Evolutionary conservation across 2,888 invertebrate species (phyloP), one percentile per base, ranked within the genome.

Genomic region (Halocaridina rubra): DNA sequence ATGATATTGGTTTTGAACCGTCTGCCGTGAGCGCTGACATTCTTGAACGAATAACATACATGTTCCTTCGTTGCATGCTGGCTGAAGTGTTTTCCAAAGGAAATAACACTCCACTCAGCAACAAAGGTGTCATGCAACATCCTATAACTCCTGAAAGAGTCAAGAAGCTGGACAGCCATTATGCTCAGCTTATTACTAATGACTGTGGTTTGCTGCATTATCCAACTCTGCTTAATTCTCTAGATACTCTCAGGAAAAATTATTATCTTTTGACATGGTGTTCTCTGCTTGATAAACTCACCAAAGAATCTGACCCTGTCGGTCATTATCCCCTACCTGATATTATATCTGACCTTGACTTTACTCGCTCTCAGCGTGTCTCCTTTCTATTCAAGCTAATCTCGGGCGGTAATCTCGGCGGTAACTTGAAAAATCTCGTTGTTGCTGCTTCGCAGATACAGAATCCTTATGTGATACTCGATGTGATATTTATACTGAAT

Each of bases 281-380:
- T n/a, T 69, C 85, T n/a, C 19, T 85, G 13, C 39, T 85, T 8
- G 81, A 76, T 32, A 85, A 72, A 64, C 33, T 85, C 16, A 81
- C 78, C 13, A 76, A 39, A 29, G 72, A 69, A 22, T 33, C 22
- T 33, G 74, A 81, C 24, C 32, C 24, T 19, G 29, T 53, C 19
- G 53, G 30, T n/a, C 77, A 24, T 59, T 57, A 74, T 46, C 76
- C 46, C 13, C 29, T 76, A 22, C 72, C 81, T 29, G 69, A 81
- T 30, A 81, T 85, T 24, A 76, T 85, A 33, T 72, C 85, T 30
- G 72, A 85, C 72, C n/a, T 85, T 19, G 85, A 85, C 24, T 85
- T 85, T 61, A 81, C 80, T 10, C 75, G 85, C 33, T 75, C 85
- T 19, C 85, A 85, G 77, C 27, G 85, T 22, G 64, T 77, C 24